These are phyloP conservation scores for Drosophila melanica DNA, from an alignment of 1,140 invertebrate species.

Conservation along the genomic window DNA sequence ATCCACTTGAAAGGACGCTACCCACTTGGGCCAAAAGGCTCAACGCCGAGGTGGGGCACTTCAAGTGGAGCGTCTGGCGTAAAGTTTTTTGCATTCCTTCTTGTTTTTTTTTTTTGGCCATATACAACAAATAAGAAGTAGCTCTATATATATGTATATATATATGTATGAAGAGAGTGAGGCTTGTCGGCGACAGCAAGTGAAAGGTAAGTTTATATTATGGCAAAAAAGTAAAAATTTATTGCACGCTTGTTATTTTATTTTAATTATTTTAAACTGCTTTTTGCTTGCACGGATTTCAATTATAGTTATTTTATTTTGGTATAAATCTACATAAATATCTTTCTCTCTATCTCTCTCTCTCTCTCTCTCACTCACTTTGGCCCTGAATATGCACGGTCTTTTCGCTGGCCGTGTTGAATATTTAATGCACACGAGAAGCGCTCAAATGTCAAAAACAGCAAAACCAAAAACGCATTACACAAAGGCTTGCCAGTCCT, in stretches of 20 bases:
- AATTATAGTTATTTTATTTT: constrained; percentile 36
- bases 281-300: constrained; percentile 55
- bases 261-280: constrained; percentile 64
- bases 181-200: constrained; percentile 4
- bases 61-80: constrained; percentile 66
- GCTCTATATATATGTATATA: constrained; percentile 43
- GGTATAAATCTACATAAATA: constrained; percentile 32
- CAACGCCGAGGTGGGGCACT: constrained; percentile 33
- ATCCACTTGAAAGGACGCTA: constrained; percentile 58
- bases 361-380: background rate
- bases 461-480: constrained; percentile 59
- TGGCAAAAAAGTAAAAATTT: background rate
- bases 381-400: constrained; percentile 6
- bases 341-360: constrained; percentile 28
- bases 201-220: constrained; percentile 17
- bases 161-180: background rate
- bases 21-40: constrained; percentile 49
- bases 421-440: constrained; percentile 61
- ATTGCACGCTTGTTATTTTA: constrained; percentile 10
- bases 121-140: constrained; percentile 64
- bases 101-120: constrained; percentile 18
- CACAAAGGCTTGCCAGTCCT: constrained; percentile 58
- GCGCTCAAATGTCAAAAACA: constrained; percentile 73
- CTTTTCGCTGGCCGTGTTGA: constrained; percentile 46
- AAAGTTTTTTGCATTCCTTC: constrained; percentile 42